These are phyloP conservation scores for Rallus crepitans DNA, from an alignment of 2,797 vertebrate species.

Conservation along the genomic window DNA sequence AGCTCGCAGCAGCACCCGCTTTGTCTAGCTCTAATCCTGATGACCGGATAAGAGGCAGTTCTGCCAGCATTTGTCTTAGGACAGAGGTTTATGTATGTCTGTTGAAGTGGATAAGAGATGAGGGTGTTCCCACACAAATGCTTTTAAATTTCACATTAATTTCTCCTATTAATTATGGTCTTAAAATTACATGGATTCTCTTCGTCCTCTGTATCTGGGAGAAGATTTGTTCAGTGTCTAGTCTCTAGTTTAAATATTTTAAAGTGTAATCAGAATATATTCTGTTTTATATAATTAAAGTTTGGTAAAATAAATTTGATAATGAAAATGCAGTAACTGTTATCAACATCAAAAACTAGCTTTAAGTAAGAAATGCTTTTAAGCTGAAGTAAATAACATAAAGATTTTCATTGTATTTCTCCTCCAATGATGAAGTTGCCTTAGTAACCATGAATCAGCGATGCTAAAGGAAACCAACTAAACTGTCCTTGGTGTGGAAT, in stretches of 20 bases:
- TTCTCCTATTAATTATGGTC: neutral
- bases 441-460: conserved; percentile 9
- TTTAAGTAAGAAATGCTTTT: neutral
- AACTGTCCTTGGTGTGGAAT: neutral
- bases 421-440: neutral
- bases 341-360: neutral
- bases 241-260: neutral
- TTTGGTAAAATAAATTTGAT: neutral
- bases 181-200: neutral
- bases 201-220: neutral
- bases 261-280: neutral
- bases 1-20: neutral
- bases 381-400: neutral
- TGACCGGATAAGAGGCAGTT: neutral
- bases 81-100: neutral
- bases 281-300: neutral
- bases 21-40: neutral
- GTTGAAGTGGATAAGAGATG: neutral
- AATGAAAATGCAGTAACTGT: neutral
- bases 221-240: neutral
- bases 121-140: neutral
- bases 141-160: neutral
- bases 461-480: neutral
- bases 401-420: neutral
- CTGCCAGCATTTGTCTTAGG: neutral